Percentiles rank a stretch among this genome's conserved stretches.
Evolutionary conservation across 2,888 invertebrate genomes (phyloP).

Genomic region (Cabera pusaria): DNA sequence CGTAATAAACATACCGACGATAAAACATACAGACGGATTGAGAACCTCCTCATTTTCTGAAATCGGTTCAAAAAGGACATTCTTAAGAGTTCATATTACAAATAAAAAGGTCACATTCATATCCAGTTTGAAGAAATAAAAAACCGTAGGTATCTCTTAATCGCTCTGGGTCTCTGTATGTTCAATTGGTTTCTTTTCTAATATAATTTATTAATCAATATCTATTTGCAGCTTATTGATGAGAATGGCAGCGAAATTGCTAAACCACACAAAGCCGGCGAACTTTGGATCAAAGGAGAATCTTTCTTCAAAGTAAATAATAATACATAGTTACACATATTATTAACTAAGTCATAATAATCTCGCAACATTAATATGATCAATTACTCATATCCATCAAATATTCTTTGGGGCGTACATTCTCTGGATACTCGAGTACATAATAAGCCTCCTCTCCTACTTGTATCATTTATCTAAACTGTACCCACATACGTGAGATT

Average conservation of each 20-base stretch:
- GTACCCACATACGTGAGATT: constrained; percentile 19
- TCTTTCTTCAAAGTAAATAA: constrained; percentile 50
- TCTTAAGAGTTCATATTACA: too few relatives aligned
- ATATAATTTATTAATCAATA: too few relatives aligned
- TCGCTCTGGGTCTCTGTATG: too few relatives aligned
- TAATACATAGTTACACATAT: too few relatives aligned
- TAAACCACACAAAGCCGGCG: constrained; percentile 39
- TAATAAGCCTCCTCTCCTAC: constrained; percentile 19
- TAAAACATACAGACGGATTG: too few relatives aligned
- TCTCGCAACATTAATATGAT: neutral
- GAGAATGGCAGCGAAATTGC: constrained; percentile 36
- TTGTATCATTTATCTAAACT: constrained; percentile 23
- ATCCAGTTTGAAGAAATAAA: too few relatives aligned
- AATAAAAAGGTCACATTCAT: too few relatives aligned
- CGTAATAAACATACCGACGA: too few relatives aligned
- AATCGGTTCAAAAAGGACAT: too few relatives aligned
- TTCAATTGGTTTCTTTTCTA: too few relatives aligned
- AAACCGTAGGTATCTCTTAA: too few relatives aligned
- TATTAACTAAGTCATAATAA: constrained; percentile 6
- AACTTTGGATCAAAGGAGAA: constrained; percentile 51
- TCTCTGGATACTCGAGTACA: constrained; percentile 14
- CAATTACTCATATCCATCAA: constrained; percentile 15
- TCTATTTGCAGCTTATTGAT: constrained; percentile 46
- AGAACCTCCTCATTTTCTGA: too few relatives aligned
- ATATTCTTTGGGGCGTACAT: constrained; percentile 9